These are phyloP conservation scores for Mastigias papua DNA, from an alignment of 30 jellyfish, hydroid and myxozoan species.

Conservation along the genomic window DNA sequence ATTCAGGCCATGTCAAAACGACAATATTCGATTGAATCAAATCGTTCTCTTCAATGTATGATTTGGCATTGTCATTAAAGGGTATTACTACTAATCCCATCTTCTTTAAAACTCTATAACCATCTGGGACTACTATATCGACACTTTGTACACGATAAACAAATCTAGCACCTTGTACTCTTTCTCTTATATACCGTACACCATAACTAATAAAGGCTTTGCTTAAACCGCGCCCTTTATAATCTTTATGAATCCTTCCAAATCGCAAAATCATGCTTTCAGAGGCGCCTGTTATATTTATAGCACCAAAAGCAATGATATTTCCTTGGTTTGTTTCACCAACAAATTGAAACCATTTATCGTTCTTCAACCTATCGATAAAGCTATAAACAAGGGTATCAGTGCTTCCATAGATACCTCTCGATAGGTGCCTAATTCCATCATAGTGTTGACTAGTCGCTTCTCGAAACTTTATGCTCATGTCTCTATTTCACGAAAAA, in stretches of 20 bases:
- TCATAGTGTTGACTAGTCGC: not conserved
- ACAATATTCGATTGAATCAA: not conserved
- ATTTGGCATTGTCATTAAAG: not conserved
- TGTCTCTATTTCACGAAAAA: too few species aligned
- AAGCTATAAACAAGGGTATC: not conserved
- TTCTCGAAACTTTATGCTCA: not conserved
- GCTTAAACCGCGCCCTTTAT: not conserved
- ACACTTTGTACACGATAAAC: not conserved
- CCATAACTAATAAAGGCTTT: not conserved
- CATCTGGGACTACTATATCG: not conserved
- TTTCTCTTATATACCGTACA: not conserved
- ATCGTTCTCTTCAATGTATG: not conserved
- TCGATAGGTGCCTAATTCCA: not conserved
- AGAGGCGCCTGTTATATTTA: not conserved
- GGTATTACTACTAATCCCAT: not conserved
- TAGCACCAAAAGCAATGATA: not conserved
- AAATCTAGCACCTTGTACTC: not conserved
- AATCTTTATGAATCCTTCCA: not conserved
- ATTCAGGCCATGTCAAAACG: not conserved
- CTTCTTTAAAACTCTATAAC: not conserved
- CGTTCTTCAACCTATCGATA: not conserved
- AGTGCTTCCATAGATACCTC: not conserved
- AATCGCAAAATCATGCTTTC: not conserved
- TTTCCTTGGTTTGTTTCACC: not conserved
- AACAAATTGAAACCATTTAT: not conserved